Evolutionary conservation across 2,113 vertebrate species (phyloP).

Genomic region (Poicephalus gulielmi): DNA sequence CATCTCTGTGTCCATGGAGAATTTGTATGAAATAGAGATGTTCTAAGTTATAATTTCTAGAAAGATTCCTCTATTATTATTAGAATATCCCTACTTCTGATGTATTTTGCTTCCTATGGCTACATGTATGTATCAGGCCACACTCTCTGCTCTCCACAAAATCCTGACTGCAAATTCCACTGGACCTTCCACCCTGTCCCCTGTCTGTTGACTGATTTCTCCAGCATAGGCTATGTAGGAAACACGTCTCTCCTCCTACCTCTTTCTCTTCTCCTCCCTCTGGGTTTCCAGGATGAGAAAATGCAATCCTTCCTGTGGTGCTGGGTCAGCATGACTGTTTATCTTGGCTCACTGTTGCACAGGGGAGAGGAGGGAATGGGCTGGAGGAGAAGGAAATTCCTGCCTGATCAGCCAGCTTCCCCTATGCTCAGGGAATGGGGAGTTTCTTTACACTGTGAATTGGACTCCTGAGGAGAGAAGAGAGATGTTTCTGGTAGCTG

Average conservation of each 20-base stretch:
- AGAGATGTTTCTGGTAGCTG: neutral
- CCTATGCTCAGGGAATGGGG: neutral
- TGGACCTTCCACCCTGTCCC: neutral
- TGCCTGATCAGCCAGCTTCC: neutral
- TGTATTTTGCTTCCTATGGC: neutral
- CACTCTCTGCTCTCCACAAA: neutral
- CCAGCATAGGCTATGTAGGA: neutral
- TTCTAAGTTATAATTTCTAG: neutral
- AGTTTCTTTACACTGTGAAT: neutral
- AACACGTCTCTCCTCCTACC: neutral
- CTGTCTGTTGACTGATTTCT: neutral
- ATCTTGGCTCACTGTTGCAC: rapidly evolving
- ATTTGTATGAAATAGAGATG: neutral
- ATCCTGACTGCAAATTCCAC: neutral
- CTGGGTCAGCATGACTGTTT: neutral
- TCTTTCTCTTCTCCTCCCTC: neutral
- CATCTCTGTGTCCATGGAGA: neutral
- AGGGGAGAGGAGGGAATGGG: neutral
- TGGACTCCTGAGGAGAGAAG: neutral
- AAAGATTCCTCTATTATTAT: neutral
- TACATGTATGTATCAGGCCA: rapidly evolving
- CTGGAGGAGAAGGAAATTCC: neutral
- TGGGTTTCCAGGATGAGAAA: neutral
- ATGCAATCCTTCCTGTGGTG: neutral
- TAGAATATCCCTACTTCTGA: neutral